Conservation (phyloP, 2,113 vertebrate species). For the Callopanchax toddi region DNA sequence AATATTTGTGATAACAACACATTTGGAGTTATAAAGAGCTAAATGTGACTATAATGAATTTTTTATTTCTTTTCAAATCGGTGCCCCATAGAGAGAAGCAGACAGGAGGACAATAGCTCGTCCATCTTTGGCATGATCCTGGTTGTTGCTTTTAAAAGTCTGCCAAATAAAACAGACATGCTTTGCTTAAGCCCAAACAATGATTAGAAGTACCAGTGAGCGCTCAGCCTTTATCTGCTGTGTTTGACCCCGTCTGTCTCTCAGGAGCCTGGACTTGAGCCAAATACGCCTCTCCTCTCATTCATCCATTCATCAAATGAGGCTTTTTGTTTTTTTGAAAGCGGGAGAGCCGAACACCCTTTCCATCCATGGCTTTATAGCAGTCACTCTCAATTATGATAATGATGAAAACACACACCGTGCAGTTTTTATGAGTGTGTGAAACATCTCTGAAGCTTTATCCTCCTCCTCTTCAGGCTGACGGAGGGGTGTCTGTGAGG, state of each 20-base stretch:
- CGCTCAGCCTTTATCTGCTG: slow-evolving; percentile 46
- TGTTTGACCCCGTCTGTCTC: slow-evolving; percentile 47
- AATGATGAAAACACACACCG: slow-evolving; percentile 61
- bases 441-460: slow-evolving; percentile 35
- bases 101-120: slow-evolving; percentile 33
- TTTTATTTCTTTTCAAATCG: too few species aligned
- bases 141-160: slow-evolving; percentile 4
- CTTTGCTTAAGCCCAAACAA: slow-evolving; percentile 59
- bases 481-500: neutral
- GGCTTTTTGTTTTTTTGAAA: slow-evolving; percentile 14
- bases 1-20: too few species aligned
- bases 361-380: slow-evolving; percentile 22
- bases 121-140: slow-evolving; percentile 39
- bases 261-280: slow-evolving; percentile 29
- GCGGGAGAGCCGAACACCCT: slow-evolving; percentile 26
- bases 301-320: slow-evolving; percentile 60
- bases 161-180: slow-evolving; percentile 20
- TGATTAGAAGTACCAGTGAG: slow-evolving; percentile 39
- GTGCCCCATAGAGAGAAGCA: slow-evolving; percentile 30
- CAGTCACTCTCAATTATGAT: slow-evolving; percentile 68
- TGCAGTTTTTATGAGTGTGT: slow-evolving; percentile 42
- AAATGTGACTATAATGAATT: too few species aligned
- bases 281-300: slow-evolving; percentile 32
- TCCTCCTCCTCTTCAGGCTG: slow-evolving; percentile 7
- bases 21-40: too few species aligned